A percentile compares a stretch with the other conserved stretches of the same genome.
phyloP scores from a whole-genome alignment of 2,888 invertebrate genomes.

The Callimorpha dominula region DNA sequence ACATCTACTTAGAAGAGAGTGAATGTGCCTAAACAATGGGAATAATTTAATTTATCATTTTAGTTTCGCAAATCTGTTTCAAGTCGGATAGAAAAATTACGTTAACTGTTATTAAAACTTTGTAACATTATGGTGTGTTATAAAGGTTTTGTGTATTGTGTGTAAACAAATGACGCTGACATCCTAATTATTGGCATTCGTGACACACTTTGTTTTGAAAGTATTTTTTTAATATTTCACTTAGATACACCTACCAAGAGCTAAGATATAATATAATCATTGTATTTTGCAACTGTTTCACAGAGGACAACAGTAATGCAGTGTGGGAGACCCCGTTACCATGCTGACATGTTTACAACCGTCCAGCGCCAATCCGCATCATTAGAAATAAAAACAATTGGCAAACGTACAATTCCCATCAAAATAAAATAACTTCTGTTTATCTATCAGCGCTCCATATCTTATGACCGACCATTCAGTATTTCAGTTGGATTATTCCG shows the following conservation, averaged over 20 bases:
- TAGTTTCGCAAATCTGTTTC: slow-evolving; percentile 6
- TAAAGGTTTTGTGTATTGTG: too few species aligned
- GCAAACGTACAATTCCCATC: slow-evolving; percentile 67
- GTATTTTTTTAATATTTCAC: slow-evolving; percentile 9
- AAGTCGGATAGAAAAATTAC: slow-evolving; percentile 2
- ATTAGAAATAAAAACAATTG: slow-evolving; percentile 62
- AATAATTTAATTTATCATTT: slow-evolving; percentile 1
- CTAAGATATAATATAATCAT: slow-evolving; percentile 17
- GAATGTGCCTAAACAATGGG: slow-evolving; percentile 7
- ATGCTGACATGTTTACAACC: slow-evolving; percentile 62
- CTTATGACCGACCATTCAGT: slow-evolving; percentile 50
- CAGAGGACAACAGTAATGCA: slow-evolving; percentile 10
- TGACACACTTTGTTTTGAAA: slow-evolving; percentile 29
- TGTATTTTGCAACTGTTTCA: slow-evolving; percentile 20
- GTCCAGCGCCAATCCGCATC: slow-evolving; percentile 42
- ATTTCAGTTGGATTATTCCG: slow-evolving; percentile 60
- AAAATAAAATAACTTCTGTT: slow-evolving; percentile 49
- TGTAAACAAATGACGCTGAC: slow-evolving; percentile 10
- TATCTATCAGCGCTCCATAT: slow-evolving; percentile 29
- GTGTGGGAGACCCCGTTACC: slow-evolving; percentile 31
- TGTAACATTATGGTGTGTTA: too few species aligned
- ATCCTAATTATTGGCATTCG: slow-evolving; percentile 19
- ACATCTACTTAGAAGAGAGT: not conserved
- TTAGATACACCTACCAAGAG: slow-evolving; percentile 14
- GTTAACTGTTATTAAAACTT: too few species aligned